These are phyloP conservation scores for Platysteira castanea DNA, from an alignment of 2,113 vertebrate species.

Conservation along the genomic window DNA sequence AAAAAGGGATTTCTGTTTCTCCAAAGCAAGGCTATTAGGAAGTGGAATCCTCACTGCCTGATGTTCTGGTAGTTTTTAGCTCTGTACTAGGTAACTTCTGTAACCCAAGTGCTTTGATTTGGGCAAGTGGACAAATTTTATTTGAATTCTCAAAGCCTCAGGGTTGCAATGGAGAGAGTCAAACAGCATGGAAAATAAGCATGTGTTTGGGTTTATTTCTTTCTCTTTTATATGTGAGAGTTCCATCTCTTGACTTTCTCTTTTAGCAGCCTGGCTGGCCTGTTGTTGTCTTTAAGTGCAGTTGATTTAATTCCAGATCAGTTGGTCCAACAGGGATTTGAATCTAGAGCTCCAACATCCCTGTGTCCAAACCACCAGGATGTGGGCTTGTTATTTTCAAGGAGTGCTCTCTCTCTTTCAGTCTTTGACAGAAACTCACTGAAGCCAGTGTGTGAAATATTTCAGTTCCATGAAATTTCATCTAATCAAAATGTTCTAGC, in stretches of 20 bases:
- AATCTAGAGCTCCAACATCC: background rate
- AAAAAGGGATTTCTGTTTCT: background rate
- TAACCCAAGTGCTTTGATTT: background rate
- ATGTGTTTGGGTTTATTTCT: background rate
- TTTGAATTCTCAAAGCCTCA: background rate
- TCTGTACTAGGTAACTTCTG: background rate
- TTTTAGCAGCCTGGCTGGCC: background rate
- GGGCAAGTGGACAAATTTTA: background rate
- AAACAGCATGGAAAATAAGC: background rate
- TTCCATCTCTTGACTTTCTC: background rate
- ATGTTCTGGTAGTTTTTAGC: background rate
- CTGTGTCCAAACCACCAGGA: background rate
- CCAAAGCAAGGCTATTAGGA: background rate
- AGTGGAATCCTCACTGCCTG: background rate
- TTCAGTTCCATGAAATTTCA: constrained; percentile 40
- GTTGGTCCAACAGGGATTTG: background rate
- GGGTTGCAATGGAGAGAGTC: background rate
- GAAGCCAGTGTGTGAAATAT: constrained; percentile 22
- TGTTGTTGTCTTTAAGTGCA: background rate
- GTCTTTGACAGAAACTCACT: background rate
- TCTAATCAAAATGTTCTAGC: constrained; percentile 46
- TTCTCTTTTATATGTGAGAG: background rate
- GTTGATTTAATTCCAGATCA: background rate
- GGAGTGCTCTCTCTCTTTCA: background rate
- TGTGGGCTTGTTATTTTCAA: background rate